Base-by-base conservation (phyloP, 2,113 vertebrate genomes). In the Spilogale gracilis region DNA sequence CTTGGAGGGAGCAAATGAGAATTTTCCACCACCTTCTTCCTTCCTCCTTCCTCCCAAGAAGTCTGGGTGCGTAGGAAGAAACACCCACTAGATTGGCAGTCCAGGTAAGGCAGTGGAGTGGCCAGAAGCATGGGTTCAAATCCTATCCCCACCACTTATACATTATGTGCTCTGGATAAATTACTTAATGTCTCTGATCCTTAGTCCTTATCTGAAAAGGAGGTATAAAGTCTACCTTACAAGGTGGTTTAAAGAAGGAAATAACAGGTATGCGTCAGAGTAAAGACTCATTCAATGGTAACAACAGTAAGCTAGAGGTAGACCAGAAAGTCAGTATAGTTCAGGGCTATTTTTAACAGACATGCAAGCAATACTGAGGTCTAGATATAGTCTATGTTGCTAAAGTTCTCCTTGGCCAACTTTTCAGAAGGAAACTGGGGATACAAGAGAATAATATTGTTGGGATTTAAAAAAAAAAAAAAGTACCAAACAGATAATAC, bases 251-350 rank as follows among this genome's bases (percentile, higher is more conserved):
- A 79, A 91, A 67, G 23, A 73, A 14, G 60, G 11, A 92, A 80
- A 74, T 71, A 50, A 67, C n/a, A 32, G 0, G 4, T 48, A 43
- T 13, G 7, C 23, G 21, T 94, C 65, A 89, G 4, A 25, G 3
- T 76, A 61, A 50, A 43, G 13, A 56, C 30, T 67, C 65, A 9
- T 6, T 73, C 14, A 60, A 5, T 18, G 61, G 25, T 52, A 52
- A 69, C 0, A 48, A 7, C 30, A 82, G 32, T 20, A 78, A 54
- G 52, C 56, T 20, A 14, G 50, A 94, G 79, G 58, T 69, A 89
- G 91, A 95, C n/a, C 79, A 96, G 84, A 80, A 96, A 61, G 6
- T 74, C 56, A 43, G 5, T 12, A 58, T 12, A 85, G 43, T 13
- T 83, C 52, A 93, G 30, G 6, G 38, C 9, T 80, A 60, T 16